Conservation (phyloP, 2,888 invertebrate genomes). For the Orthosia incerta region DNA sequence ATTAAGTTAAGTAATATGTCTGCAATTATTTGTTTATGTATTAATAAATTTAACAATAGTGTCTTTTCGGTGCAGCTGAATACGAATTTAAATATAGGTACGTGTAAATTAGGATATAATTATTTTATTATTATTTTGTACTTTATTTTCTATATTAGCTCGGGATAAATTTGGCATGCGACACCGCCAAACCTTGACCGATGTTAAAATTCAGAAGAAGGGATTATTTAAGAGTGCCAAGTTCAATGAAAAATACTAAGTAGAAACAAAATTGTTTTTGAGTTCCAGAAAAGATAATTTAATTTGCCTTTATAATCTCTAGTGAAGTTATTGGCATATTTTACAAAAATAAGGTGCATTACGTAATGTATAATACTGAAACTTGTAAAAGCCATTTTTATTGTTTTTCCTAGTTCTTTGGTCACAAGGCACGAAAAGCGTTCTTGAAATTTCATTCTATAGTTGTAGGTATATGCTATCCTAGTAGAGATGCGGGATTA, state of each 20-base stretch:
- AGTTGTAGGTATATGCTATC: constrained; percentile 13
- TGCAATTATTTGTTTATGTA: not conserved
- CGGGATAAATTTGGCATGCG: not conserved
- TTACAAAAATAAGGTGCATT: not conserved
- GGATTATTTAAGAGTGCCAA: not conserved
- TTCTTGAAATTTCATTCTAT: no score
- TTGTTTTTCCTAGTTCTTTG: not conserved
- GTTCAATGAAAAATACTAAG: not conserved
- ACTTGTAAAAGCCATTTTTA: not conserved
- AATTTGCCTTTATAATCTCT: no score
- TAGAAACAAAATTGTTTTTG: not conserved
- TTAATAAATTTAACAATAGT: not conserved
- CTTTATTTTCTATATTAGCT: not conserved
- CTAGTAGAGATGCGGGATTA: constrained; percentile 32
- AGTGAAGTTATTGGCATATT: not conserved
- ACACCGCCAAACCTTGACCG: not conserved
- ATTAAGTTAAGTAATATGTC: not conserved
- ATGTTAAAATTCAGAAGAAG: not conserved
- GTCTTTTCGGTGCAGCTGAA: not conserved
- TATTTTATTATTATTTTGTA: not conserved
- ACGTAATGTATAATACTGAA: not conserved
- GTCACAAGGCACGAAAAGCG: not conserved
- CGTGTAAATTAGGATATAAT: no score
- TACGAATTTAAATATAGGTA: constrained; percentile 3
- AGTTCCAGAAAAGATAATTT: not conserved